Base-by-base conservation (phyloP, 2,113 vertebrate genomes). In the Fulmarus glacialis region DNA sequence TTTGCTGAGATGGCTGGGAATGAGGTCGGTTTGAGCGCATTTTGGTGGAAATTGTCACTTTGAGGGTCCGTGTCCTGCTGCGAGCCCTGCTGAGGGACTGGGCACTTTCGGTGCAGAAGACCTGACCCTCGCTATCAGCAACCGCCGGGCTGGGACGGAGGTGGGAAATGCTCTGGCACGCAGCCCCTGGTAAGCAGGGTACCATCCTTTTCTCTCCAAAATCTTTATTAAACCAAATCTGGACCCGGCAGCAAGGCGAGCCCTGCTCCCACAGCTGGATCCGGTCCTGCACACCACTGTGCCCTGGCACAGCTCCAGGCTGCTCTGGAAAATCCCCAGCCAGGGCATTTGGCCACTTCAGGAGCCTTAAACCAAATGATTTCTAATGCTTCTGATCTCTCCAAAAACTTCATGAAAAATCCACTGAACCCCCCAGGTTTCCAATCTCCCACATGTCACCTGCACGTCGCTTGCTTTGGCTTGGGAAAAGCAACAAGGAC, bases 391-490 rank as follows among this genome's bases (percentile, higher is more conserved):
- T 73, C 59, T 59, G 43, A 59, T 80, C 24, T 80, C 59, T 38
- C 79, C 29, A 50, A 89, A 93, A 84, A 27, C 78, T 58, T 89
- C n/a, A 84, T 50, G 68, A 85, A 93, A 87, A 84, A 73, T 70
- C 32, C n/a, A 53, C 59, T 1, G 0, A 73, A 42, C 8, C 9
- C 34, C 22, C 8, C 42, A 48, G 19, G 42, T 50, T 88, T 58
- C 43, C 32, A 26, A 16, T 11, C 58, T 81, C 30, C 40, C 6
- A 20, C 58, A 32, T 13, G 4, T 43, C 68, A 87, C n/a, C 27
- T 0, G 0, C 55, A 27, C 38, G 32, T 84, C 1, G 0, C 34
- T 62, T 6, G 1, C 52, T 93, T 40, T 27, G 12, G 24, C 19
- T 87, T 50, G 15, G 55, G 55, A 82, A 95, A 90, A 90, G 55